Conservation (phyloP, 2,888 invertebrate species). For the Lutraria lutraria region DNA sequence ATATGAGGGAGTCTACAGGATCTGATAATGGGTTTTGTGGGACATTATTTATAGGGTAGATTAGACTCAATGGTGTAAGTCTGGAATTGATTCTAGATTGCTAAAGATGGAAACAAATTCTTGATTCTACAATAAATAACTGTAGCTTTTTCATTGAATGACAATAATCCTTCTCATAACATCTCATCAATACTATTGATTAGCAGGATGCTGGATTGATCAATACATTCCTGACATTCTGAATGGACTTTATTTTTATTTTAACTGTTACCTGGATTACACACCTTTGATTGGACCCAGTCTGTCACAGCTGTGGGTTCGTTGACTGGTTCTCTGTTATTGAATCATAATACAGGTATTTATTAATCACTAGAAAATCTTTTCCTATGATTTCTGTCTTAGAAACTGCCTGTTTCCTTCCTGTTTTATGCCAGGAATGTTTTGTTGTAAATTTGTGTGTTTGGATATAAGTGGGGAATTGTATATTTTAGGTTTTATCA, state of each 20-base stretch:
- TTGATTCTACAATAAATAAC: background rate
- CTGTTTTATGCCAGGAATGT: background rate
- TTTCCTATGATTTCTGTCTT: background rate
- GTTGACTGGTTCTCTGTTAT: conserved; percentile 22
- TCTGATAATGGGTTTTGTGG: no score
- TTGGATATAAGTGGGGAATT: background rate
- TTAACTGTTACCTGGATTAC: background rate
- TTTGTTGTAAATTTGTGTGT: background rate
- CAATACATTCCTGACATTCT: conserved; percentile 55
- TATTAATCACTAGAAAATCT: background rate
- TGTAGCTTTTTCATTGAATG: background rate
- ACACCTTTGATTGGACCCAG: background rate
- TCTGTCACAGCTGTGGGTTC: background rate
- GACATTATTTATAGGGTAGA: no score
- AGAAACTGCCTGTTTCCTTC: background rate
- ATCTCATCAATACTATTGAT: background rate
- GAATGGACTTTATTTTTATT: background rate
- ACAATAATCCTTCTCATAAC: background rate
- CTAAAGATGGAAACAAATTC: background rate
- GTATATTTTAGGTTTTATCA: background rate
- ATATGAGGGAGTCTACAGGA: no score
- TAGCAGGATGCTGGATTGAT: background rate
- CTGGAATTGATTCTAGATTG: no score
- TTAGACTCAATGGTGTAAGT: no score
- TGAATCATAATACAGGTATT: conserved; percentile 12